Evolutionary conservation across 2,888 invertebrate species (phyloP).

Genomic region (Leptinotarsa haldemani): DNA sequence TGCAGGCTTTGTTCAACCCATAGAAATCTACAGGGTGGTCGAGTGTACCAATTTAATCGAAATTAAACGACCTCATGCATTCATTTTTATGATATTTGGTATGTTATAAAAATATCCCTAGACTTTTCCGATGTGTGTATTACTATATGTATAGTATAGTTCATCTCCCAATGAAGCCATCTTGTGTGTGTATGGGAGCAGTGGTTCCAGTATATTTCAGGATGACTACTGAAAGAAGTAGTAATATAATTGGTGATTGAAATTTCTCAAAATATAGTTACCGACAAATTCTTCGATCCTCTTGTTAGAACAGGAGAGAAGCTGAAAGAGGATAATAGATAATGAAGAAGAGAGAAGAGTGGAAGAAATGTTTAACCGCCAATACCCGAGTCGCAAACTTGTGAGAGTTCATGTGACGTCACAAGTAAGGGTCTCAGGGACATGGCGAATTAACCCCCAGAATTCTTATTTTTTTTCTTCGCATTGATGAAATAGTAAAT

Average conservation of each 20-base stretch:
- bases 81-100: no score
- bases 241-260: neutral
- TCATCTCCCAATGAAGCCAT: no score
- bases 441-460: constrained; percentile 70
- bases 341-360: constrained; percentile 33
- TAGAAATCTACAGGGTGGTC: no score
- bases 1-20: no score
- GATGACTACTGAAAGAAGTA: no score
- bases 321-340: constrained; percentile 13
- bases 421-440: constrained; percentile 85
- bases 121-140: no score
- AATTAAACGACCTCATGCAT: no score
- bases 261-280: neutral
- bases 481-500: constrained; percentile 40
- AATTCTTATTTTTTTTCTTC: constrained; percentile 45
- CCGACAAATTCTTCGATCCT: neutral
- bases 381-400: constrained; percentile 80
- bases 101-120: no score
- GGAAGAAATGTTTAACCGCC: constrained; percentile 65
- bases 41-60: no score
- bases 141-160: no score
- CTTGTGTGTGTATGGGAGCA: no score
- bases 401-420: constrained; percentile 75
- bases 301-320: neutral
- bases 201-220: no score